A percentile compares a stretch with the other conserved stretches of the same genome.
These are phyloP conservation scores for Eublepharis macularius DNA, from an alignment of 2,113 vertebrate genomes.

Conservation along the genomic window DNA sequence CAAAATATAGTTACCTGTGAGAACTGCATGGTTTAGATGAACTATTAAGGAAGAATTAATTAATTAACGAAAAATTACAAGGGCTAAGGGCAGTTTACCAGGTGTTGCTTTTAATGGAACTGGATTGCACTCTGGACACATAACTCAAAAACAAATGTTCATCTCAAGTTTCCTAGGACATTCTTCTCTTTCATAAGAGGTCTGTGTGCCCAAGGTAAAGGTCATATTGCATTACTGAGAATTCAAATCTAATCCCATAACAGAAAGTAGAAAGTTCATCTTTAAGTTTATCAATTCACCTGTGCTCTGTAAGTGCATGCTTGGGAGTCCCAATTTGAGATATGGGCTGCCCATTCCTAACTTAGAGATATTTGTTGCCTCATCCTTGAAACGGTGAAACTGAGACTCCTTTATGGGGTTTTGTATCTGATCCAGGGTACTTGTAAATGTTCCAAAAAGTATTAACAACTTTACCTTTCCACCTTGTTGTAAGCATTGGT, in stretches of 20 bases:
- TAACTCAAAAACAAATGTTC: slow-evolving; percentile 16
- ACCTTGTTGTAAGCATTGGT: too few species aligned
- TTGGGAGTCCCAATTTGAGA: not conserved
- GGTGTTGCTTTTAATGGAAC: not conserved
- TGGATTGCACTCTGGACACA: not conserved
- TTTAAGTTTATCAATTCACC: not conserved
- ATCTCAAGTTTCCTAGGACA: not conserved
- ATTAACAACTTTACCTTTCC: too few species aligned
- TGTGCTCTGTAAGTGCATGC: not conserved
- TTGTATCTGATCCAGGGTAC: too few species aligned
- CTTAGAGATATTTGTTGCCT: too few species aligned
- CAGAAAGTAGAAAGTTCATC: not conserved
- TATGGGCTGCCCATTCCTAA: too few species aligned
- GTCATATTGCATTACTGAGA: not conserved
- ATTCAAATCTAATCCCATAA: slow-evolving; percentile 28
- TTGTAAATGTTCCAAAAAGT: too few species aligned
- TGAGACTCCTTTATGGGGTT: too few species aligned
- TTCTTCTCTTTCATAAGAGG: slow-evolving; percentile 3
- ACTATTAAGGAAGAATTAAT: not conserved
- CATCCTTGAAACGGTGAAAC: too few species aligned
- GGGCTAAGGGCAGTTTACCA: not conserved
- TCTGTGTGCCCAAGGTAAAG: slow-evolving; percentile 2
- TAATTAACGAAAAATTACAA: slow-evolving; percentile 17
- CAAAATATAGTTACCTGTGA: not conserved
- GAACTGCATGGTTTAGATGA: slow-evolving; percentile 8